Base-by-base conservation (phyloP, 1,140 invertebrate species). In the Zaprionus africanus region DNA sequence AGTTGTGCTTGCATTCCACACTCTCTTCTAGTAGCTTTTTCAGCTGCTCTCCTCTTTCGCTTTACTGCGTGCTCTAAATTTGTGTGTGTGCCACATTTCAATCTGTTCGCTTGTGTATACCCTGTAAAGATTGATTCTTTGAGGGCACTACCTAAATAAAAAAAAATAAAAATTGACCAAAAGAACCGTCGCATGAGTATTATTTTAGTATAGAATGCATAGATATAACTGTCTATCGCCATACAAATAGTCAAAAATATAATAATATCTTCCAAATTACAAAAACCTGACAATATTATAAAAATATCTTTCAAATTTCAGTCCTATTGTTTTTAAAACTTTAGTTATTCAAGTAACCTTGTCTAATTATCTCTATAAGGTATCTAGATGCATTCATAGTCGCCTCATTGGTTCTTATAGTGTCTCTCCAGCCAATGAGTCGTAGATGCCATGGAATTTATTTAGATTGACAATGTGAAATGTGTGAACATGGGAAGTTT, bases 401-500 rank as follows among this genome's bases (percentile, higher is more conserved):
- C 24, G 38, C 6, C 6, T 28, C 19, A 7, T 6, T 58, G 24
- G 22, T 31, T 17, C 19, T 41, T 7, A 3, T 17, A 7, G 5
- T 17, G 2, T 17, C 6, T 43, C 5, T 15, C 1, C 38, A 46
- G 56, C 34, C 31, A 51, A 38, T 11, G 43, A 63, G 36, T 22
- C 36, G 59, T 13, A n/a, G 41, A 17, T 17, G n/a, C 7, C 41
- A 46, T 65, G 69, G 69, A 58, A 62, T 68, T 68, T 69, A 59
- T 54, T 24, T 34, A 34, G 19, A 70, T 70, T 65, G 69, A 65
- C 61, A 65, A 57, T 69, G 53, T 60, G 56, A 53, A 36, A 68
- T 38, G 71, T 67, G 64, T 74, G 65, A 74, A 56, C 49, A 74
- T 74, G 38, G 36, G 46, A 72, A 53, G 54, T 72, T 72, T 65